Percentiles rank a stretch among this genome's conserved stretches.
Conservation (phyloP, 2,113 vertebrate species). For the Neopipo cinnamomea region DNA sequence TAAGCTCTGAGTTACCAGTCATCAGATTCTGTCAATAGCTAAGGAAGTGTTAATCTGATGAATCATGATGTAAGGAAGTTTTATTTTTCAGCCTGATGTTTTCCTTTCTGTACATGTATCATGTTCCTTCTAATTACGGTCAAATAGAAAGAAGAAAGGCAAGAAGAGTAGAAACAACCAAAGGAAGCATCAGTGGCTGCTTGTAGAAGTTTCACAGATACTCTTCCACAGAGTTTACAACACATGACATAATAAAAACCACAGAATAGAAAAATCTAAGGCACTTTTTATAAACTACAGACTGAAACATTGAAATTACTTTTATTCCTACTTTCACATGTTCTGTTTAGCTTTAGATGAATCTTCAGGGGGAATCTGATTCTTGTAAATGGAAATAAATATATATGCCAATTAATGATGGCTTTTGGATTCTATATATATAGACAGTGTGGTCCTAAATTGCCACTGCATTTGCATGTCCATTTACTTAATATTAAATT, state of each 20-base stretch:
- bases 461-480: neutral
- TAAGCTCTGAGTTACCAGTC: neutral
- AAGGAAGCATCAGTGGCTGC: neutral
- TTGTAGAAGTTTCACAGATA: neutral
- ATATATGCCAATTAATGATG: neutral
- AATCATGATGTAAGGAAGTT: neutral
- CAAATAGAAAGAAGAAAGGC: neutral
- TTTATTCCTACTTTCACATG: neutral
- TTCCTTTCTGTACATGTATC: neutral
- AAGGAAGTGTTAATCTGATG: neutral
- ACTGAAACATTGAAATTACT: neutral
- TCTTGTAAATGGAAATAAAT: neutral
- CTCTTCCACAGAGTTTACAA: neutral
- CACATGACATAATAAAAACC: neutral
- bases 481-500: neutral
- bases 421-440: neutral
- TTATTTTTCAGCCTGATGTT: neutral
- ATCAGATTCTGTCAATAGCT: neutral
- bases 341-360: neutral
- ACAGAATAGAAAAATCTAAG: neutral
- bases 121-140: neutral
- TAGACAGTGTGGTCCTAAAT: neutral
- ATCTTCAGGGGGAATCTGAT: neutral
- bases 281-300: neutral
- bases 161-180: neutral